These are phyloP conservation scores for Ascaphus truei DNA, from an alignment of 2,113 vertebrate genomes.

Conservation along the genomic window DNA sequence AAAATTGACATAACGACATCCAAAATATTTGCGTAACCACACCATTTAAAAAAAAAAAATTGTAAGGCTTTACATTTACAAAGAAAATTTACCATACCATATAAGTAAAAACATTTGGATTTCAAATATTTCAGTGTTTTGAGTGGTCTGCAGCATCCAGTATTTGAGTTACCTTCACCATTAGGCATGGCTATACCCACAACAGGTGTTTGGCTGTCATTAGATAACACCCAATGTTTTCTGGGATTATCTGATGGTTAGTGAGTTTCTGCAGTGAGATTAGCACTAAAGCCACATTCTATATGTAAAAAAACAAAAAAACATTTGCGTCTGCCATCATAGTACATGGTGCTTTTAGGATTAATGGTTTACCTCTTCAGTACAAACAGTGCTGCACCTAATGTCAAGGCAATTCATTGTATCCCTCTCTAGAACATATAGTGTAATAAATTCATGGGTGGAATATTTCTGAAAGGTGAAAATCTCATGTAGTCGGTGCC, in stretches of 20 bases:
- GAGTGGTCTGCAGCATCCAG: neutral
- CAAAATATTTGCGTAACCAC: constrained; percentile 52
- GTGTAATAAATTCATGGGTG: neutral
- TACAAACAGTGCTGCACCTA: constrained; percentile 6
- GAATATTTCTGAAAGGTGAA: neutral
- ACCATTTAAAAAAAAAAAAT: constrained; percentile 46
- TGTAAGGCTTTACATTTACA: neutral
- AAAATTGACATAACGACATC: constrained; percentile 56
- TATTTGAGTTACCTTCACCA: neutral
- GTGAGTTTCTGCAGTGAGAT: constrained; percentile 4
- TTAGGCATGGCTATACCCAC: neutral
- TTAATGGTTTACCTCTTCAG: constrained; percentile 14
- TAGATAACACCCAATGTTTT: constrained; percentile 10
- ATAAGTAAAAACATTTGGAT: neutral
- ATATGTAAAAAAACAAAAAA: neutral
- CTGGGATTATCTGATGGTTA: no score
- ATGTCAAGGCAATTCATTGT: constrained; percentile 26
- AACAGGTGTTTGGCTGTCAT: constrained; percentile 8
- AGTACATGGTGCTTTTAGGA: neutral
- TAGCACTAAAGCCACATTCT: constrained; percentile 2
- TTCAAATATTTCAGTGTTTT: neutral
- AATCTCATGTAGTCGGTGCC: neutral
- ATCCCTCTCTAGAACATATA: constrained; percentile 7
- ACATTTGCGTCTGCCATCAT: neutral
- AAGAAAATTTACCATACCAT: neutral